These are phyloP conservation scores for Apis cerana DNA, from an alignment of 1,140 invertebrate species.

Conservation along the genomic window DNA sequence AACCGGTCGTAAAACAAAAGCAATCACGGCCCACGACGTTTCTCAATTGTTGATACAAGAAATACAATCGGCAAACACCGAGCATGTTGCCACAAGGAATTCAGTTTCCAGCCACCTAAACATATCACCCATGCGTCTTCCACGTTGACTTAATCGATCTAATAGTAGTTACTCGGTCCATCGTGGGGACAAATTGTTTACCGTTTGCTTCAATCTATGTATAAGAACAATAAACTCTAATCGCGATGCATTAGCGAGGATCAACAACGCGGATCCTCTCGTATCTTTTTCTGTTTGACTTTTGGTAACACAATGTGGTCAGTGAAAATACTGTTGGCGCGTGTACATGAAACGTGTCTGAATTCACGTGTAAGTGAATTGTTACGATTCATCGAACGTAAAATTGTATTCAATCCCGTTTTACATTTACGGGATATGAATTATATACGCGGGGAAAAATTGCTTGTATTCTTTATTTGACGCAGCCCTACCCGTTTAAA, in stretches of 20 bases:
- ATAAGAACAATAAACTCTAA: constrained; percentile 49
- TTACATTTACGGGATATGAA: neutral
- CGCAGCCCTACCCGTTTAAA: neutral
- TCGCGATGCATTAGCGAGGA: constrained; percentile 49
- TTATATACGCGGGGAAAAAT: neutral
- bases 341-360: neutral
- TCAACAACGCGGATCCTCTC: neutral
- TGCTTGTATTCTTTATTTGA: neutral
- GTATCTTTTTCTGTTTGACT: neutral
- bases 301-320: neutral
- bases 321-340: neutral
- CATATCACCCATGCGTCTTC: constrained; percentile 50
- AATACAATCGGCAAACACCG: constrained; percentile 47
- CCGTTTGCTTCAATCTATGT: constrained; percentile 38
- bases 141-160: constrained; percentile 56
- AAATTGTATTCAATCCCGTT: neutral
- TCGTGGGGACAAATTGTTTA: constrained; percentile 54
- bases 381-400: too few species aligned
- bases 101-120: constrained; percentile 54
- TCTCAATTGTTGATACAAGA: constrained; percentile 37
- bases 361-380: neutral
- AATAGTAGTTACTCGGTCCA: constrained; percentile 44
- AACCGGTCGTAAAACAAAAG: neutral
- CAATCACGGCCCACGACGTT: neutral
- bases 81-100: constrained; percentile 54